Evolutionary conservation across 1,140 invertebrate species (phyloP), one percentile per base, ranked within the genome.

Genomic region (Aphaenogaster ashmeadi): DNA sequence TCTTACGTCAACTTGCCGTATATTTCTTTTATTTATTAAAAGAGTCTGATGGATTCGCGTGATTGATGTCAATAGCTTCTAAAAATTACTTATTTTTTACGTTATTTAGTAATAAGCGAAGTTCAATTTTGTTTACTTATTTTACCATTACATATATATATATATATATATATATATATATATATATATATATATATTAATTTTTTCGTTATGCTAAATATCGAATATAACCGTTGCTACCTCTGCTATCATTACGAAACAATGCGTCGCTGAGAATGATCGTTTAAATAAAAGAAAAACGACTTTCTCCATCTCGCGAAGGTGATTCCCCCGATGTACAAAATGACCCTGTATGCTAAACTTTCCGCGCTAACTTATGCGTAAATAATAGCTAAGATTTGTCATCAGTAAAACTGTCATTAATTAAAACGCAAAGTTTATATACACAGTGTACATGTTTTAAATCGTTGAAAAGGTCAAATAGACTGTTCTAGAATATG

Each of bases 161-260:
- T 41, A 66, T 27, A 11, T 21, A 44, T 67, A 13, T 67, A 41
- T n/a, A 15, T 36, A 47, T 47, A n/a, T 36, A 21, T 67, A 67
- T 67, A n/a, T 41, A 66, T 27, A 11, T 21, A 44, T 67, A 13
- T 67, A 41, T n/a, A 15, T 36, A 47, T 47, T 47, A 64, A 18
- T 44, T 18, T 33, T 66, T 6, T 41, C 60, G 8, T 0, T 56
- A 69, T 21, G n/a, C 2, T 56, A 56, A 21, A n/a, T 44, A 36
- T 44, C 18, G n/a, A 13, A 80, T 67, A 47, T 41, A 58, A 83
- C 54, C 27, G 3, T 47, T 50, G 11, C 41, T 83, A 83, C 41
- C 67, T 83, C 67, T 72, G 3, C 41, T 41, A 21, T 72, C 18
- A 36, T 81, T 44, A 15, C 15, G 38, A 71, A 71, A 69, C 18